A percentile compares a stretch with the other conserved stretches of the same genome.
phyloP scores from a whole-genome alignment of 2,113 vertebrate genomes.

The Lagopus leucura region DNA sequence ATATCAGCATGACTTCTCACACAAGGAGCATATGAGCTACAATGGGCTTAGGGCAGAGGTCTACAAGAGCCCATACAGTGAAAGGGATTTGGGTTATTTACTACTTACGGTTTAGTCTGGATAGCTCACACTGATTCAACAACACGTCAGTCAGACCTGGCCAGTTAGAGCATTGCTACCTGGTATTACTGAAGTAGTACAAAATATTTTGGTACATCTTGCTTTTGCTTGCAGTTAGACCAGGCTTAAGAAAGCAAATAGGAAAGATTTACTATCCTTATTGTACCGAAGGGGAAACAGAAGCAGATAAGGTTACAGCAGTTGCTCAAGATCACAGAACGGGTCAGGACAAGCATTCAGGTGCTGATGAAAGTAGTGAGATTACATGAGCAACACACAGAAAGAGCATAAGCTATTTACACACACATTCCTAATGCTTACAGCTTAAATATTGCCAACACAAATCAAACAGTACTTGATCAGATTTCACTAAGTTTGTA shows the following conservation, averaged over 20 bases:
- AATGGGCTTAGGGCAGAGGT: not conserved
- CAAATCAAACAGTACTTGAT: not conserved
- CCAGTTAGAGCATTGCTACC: not conserved
- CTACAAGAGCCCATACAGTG: not conserved
- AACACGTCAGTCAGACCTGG: not conserved
- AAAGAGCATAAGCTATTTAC: not conserved
- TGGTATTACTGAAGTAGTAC: not conserved
- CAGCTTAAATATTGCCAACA: not conserved
- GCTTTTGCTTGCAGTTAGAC: not conserved
- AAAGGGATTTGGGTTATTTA: not conserved
- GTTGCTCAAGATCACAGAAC: constrained; percentile 10
- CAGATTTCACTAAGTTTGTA: not conserved
- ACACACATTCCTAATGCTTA: not conserved
- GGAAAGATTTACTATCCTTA: constrained; percentile 20
- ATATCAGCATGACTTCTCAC: not conserved
- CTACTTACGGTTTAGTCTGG: not conserved
- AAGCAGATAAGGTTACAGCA: not conserved
- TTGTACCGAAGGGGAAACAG: not conserved
- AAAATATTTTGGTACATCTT: not conserved
- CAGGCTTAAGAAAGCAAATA: not conserved
- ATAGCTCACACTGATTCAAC: not conserved
- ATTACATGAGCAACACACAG: not conserved
- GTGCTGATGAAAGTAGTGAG: not conserved
- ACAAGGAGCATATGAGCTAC: not conserved
- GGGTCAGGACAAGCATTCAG: constrained; percentile 7